phyloP scores from a whole-genome alignment of 1,140 invertebrate species.

The Bradysia coprophila region DNA sequence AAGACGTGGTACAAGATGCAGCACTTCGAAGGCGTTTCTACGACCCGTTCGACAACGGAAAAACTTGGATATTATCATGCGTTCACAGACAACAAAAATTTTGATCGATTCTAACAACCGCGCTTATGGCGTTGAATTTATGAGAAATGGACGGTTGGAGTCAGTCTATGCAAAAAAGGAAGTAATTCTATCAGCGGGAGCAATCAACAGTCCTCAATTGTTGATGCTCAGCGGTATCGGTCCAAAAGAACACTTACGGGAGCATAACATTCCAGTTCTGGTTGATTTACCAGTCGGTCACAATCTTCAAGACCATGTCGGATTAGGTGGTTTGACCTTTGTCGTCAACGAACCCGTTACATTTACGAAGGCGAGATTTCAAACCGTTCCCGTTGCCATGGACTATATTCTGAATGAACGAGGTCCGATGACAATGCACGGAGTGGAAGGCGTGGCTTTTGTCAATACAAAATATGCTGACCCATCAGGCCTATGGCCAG shows the following conservation, averaged over 20 bases:
- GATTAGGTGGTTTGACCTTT: conserved; percentile 64
- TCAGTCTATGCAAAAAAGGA: conserved; percentile 51
- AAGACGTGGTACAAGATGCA: conserved; percentile 67
- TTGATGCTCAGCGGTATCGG: conserved; percentile 82
- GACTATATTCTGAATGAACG: conserved; percentile 63
- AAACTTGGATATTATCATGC: conserved; percentile 68
- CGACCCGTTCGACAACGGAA: conserved; percentile 52
- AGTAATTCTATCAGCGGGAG: conserved; percentile 62
- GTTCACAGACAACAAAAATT: conserved; percentile 54
- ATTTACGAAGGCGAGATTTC: conserved; percentile 55
- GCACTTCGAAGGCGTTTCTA: conserved; percentile 75
- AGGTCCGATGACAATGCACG: conserved; percentile 63
- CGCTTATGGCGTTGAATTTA: conserved; percentile 58
- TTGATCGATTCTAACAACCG: conserved; percentile 45
- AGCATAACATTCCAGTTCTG: conserved; percentile 53
- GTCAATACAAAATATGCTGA: conserved; percentile 70
- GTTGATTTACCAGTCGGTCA: conserved; percentile 60
- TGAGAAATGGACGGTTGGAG: conserved; percentile 39
- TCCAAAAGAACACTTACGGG: conserved; percentile 53
- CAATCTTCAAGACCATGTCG: conserved; percentile 55
- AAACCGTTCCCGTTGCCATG: conserved; percentile 54
- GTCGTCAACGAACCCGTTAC: conserved; percentile 60
- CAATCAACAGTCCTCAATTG: conserved; percentile 65
- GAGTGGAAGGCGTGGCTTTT: conserved; percentile 66
- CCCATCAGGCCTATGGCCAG: conserved; percentile 50